These are phyloP conservation scores for Turnix velox DNA, from an alignment of 2,113 vertebrate genomes.

Conservation along the genomic window DNA sequence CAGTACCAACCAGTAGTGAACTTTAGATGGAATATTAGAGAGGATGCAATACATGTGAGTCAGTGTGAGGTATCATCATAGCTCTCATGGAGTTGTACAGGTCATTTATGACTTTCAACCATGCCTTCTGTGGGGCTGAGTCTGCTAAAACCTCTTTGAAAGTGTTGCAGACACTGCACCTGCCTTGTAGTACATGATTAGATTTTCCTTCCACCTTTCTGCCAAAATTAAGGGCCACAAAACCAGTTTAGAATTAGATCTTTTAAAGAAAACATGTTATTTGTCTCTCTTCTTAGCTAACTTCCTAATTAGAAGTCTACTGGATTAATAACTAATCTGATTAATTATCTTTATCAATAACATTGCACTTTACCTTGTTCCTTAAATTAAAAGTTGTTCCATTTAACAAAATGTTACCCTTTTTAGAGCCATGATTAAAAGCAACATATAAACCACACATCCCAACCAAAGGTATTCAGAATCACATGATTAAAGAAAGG, in stretches of 20 bases:
- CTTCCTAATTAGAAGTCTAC: neutral
- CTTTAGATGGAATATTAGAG: neutral
- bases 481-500: neutral
- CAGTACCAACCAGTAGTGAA: neutral
- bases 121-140: rapidly evolving
- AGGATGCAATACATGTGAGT: neutral
- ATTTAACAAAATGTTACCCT: neutral
- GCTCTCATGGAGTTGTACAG: rapidly evolving
- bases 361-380: neutral
- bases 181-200: rapidly evolving
- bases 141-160: neutral
- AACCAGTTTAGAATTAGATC: neutral
- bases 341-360: neutral
- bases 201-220: neutral
- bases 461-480: neutral
- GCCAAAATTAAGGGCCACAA: neutral
- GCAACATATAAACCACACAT: neutral
- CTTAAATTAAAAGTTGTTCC: neutral
- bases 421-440: neutral
- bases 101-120: neutral
- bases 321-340: neutral
- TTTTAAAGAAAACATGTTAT: neutral
- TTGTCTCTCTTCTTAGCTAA: neutral
- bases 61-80: neutral
- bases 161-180: neutral